Base-by-base conservation (phyloP, 1,140 invertebrate genomes). In the Heterodera carotae region DNA sequence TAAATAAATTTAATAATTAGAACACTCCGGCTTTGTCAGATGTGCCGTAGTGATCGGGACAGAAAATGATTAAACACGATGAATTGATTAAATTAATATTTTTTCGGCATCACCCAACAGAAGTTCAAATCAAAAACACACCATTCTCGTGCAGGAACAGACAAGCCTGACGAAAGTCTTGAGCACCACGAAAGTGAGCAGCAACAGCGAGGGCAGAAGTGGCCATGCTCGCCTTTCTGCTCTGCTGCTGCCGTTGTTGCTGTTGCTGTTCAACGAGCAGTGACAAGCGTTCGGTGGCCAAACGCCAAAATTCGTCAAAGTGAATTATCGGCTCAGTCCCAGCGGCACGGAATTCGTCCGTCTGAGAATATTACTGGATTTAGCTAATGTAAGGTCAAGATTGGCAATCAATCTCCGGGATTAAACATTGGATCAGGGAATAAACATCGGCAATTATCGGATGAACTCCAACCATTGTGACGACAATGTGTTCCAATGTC, bases 91-190 rank as follows among this genome's bases (percentile, higher is more conserved):
- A 34, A 64, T 8, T 64, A 34, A 64, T 64, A 39, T 7, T n/a
- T n/a, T n/a, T n/a, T n/a, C n/a, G n/a, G n/a, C n/a, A n/a, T n/a
- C n/a, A n/a, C n/a, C 18, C 12, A 12, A 18, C 18, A 22, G 18
- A 18, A 39, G 25, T 12, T 15, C 25, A 27, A 69, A 70, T 48
- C 8, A 6, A 18, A 76, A 80, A n/a, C 69, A 86, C 89, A 91
- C 95, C 97, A 89, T 98, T 98, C 85, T 99, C 97, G 89, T 98
- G 96, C 2, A 98, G 91, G 89, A 98, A 98, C 77, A 94, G 91
- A 0, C 95, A 97, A 0, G 96, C 96, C 88, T 97, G 94, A 80
- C 96, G 93, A 48, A 98, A 88, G 88, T 98, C 96, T 0, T 93
- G 92, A 6, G 91, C 91, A 90, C 98, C 95, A 31, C 95, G 89